Evolutionary conservation across 2,888 invertebrate species (phyloP).

Genomic region (Pristionchus arcanus): DNA sequence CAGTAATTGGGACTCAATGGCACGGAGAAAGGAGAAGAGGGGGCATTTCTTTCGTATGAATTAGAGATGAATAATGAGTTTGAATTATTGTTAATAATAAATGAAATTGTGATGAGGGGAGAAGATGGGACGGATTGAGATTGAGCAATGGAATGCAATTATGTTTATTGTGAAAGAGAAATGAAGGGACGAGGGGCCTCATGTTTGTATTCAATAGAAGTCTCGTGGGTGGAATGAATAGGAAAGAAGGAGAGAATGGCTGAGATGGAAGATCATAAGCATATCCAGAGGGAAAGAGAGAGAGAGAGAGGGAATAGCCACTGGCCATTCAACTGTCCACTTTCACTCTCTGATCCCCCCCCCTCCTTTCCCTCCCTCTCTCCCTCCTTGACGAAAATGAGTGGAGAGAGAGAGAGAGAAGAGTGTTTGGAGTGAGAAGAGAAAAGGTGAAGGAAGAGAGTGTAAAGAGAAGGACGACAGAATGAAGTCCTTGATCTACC

Average conservation of each 20-base stretch:
- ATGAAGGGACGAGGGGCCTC: conserved; percentile 6
- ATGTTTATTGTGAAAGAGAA: conserved; percentile 27
- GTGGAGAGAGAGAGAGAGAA: neutral
- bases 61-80: neutral
- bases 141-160: neutral
- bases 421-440: conserved; percentile 10
- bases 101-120: neutral
- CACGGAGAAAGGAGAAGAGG: neutral
- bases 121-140: neutral
- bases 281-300: conserved; percentile 5
- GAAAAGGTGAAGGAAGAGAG: conserved; percentile 1
- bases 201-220: conserved; percentile 30
- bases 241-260: neutral
- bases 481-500: conserved; percentile 38
- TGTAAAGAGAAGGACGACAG: conserved; percentile 10
- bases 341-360: neutral
- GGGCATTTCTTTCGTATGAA: neutral
- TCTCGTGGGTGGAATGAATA: conserved; percentile 33
- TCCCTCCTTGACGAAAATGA: neutral
- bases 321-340: conserved; percentile 11
- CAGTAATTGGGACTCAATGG: conserved; percentile 13
- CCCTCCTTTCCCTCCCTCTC: neutral
- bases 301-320: neutral
- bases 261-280: neutral
- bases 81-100: neutral